Evolutionary conservation across 2,113 vertebrate species (phyloP).

Genomic region (Tragelaphus strepsiceros): DNA sequence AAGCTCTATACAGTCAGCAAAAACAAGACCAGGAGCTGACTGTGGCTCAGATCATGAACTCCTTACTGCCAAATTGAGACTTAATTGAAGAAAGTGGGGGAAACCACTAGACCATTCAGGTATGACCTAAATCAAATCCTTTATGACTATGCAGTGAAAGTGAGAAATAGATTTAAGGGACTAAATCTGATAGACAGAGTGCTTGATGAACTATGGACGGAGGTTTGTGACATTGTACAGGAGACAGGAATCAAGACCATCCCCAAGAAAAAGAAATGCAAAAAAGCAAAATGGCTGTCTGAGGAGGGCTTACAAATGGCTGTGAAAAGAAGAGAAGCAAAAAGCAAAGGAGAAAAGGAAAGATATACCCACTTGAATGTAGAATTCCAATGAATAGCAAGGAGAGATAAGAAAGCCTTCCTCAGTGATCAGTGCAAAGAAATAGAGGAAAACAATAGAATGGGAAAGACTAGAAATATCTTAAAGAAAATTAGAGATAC

Average conservation of each 20-base stretch:
- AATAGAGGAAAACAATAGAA: neutral
- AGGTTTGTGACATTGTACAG: neutral
- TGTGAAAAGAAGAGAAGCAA: neutral
- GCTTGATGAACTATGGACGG: neutral
- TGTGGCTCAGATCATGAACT: neutral
- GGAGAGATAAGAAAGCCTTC: neutral
- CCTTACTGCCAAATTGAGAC: neutral
- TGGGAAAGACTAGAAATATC: neutral
- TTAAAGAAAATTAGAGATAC: neutral
- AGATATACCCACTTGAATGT: neutral
- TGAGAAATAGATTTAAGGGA: neutral
- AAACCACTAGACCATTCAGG: neutral
- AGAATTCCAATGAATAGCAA: neutral
- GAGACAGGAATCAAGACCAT: neutral
- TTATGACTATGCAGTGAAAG: neutral
- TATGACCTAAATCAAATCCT: neutral
- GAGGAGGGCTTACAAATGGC: no score
- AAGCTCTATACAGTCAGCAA: neutral
- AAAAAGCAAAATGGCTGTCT: no score
- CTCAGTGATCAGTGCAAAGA: fast-evolving
- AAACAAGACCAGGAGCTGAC: neutral
- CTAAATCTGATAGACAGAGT: neutral
- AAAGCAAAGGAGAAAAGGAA: neutral
- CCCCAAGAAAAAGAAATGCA: no score
- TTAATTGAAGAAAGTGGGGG: neutral